phyloP scores from a whole-genome alignment of 2,888 invertebrate genomes.

The Drosophila diplacantha region DNA sequence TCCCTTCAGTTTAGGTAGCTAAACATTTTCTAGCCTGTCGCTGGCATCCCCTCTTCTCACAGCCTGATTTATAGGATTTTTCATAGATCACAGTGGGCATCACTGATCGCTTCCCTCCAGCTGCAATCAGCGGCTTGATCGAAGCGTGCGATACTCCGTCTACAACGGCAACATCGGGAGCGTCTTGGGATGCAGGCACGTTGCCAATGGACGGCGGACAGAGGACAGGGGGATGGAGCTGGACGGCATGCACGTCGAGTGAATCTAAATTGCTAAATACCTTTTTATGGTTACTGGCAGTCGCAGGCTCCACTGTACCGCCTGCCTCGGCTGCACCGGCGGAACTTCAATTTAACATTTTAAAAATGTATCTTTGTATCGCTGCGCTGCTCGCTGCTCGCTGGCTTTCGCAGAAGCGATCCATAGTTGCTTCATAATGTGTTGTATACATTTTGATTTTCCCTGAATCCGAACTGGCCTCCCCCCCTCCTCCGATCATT shows the following conservation, averaged over 20 bases:
- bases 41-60: not conserved
- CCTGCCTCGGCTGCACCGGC: conserved; percentile 5
- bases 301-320: conserved; percentile 26
- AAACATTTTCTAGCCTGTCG: not conserved
- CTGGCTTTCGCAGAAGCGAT: conserved; percentile 64
- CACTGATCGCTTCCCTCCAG: conserved; percentile 54
- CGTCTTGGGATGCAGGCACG: conserved; percentile 55
- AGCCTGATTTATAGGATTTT: conserved; percentile 9
- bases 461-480: conserved; percentile 43
- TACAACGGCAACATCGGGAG: conserved; percentile 30
- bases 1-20: not conserved
- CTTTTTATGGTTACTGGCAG: conserved; percentile 66
- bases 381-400: conserved; percentile 8
- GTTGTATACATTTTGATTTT: conserved; percentile 61
- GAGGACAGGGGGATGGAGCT: conserved; percentile 8
- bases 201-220: conserved; percentile 23
- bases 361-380: conserved; percentile 72
- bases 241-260: conserved; percentile 62
- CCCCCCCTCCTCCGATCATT: conserved; percentile 3
- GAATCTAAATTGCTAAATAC: conserved; percentile 72
- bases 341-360: conserved; percentile 70
- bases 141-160: conserved; percentile 64
- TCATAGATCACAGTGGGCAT: conserved; percentile 30
- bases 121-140: conserved; percentile 66
- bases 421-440: conserved; percentile 54